phyloP scores from a whole-genome alignment of 2,797 vertebrate species.

The Cichlasoma orientale region DNA sequence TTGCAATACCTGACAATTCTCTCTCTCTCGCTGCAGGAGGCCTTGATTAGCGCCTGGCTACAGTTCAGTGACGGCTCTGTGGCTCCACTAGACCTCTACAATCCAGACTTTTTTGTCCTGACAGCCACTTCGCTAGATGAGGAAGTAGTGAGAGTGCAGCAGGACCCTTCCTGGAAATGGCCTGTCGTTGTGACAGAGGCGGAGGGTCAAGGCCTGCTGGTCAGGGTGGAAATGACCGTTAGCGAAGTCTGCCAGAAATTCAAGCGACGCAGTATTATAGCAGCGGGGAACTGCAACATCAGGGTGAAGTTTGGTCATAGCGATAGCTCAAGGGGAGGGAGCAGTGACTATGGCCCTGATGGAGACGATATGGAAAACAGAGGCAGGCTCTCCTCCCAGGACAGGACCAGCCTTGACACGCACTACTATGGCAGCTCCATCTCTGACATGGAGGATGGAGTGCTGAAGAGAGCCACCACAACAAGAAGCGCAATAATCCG shows the following conservation, averaged over 20 bases:
- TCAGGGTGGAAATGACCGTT: conserved; percentile 92
- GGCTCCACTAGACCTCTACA: conserved; percentile 91
- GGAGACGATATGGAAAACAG: conserved; percentile 85
- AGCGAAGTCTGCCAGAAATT: conserved; percentile 92
- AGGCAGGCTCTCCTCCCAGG: conserved; percentile 81
- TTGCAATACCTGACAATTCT: not conserved
- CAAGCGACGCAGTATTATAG: conserved; percentile 91
- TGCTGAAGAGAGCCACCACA: conserved; percentile 79
- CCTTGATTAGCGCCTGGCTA: conserved; percentile 92
- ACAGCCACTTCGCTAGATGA: conserved; percentile 89
- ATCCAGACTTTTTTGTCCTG: conserved; percentile 87
- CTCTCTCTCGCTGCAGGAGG: conserved; percentile 81
- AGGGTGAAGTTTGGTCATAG: conserved; percentile 88
- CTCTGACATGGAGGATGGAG: conserved; percentile 82
- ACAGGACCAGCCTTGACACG: conserved; percentile 80
- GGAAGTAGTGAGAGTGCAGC: conserved; percentile 82
- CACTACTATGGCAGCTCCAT: conserved; percentile 83
- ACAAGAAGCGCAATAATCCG: conserved; percentile 81
- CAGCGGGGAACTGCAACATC: conserved; percentile 84
- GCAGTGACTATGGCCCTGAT: conserved; percentile 76
- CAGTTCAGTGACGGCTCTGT: conserved; percentile 94
- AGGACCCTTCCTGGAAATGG: conserved; percentile 79
- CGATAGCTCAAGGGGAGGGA: conserved; percentile 70
- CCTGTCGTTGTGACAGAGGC: conserved; percentile 87
- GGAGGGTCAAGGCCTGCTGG: conserved; percentile 89